phyloP scores from a whole-genome alignment of 2,797 vertebrate genomes.

The Geotrypetes seraphini region DNA sequence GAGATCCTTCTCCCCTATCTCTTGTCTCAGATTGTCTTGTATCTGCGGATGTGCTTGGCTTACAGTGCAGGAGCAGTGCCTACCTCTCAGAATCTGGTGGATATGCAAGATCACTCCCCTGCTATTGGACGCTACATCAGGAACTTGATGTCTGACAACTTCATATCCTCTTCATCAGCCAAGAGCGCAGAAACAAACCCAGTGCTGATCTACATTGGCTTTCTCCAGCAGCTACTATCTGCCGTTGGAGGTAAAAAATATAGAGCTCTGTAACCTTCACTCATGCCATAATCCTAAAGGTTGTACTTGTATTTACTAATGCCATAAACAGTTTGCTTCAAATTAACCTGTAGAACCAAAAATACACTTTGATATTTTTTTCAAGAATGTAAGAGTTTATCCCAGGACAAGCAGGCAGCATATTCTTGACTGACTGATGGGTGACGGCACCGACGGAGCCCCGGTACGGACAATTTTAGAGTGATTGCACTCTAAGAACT shows the following conservation, averaged over 20 bases:
- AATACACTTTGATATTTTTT: too few species aligned
- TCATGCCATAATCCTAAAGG: too few species aligned
- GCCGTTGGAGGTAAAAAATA: slow-evolving; percentile 75
- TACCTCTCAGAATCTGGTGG: slow-evolving; percentile 69
- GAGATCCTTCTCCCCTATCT: not conserved
- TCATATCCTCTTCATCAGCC: slow-evolving; percentile 39
- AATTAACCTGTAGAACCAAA: too few species aligned
- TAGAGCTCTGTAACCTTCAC: too few species aligned
- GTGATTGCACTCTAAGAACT: too few species aligned
- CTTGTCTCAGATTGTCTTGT: slow-evolving; percentile 77
- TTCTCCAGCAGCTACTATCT: slow-evolving; percentile 88
- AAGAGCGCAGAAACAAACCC: slow-evolving; percentile 77
- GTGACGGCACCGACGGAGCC: too few species aligned
- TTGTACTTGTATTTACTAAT: too few species aligned
- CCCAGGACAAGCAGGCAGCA: too few species aligned
- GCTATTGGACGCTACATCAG: slow-evolving; percentile 81
- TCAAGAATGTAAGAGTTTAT: too few species aligned
- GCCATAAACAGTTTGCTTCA: too few species aligned
- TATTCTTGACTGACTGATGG: too few species aligned
- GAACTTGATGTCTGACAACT: slow-evolving; percentile 63
- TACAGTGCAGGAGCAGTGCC: slow-evolving; percentile 80
- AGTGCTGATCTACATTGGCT: slow-evolving; percentile 79
- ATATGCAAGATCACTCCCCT: slow-evolving; percentile 94
- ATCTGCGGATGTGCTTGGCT: slow-evolving; percentile 91
- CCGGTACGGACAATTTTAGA: too few species aligned